Evolutionary conservation across 2,797 vertebrate species (phyloP), one percentile per base, ranked within the genome.

Genomic region (Sylvilagus floridanus): DNA sequence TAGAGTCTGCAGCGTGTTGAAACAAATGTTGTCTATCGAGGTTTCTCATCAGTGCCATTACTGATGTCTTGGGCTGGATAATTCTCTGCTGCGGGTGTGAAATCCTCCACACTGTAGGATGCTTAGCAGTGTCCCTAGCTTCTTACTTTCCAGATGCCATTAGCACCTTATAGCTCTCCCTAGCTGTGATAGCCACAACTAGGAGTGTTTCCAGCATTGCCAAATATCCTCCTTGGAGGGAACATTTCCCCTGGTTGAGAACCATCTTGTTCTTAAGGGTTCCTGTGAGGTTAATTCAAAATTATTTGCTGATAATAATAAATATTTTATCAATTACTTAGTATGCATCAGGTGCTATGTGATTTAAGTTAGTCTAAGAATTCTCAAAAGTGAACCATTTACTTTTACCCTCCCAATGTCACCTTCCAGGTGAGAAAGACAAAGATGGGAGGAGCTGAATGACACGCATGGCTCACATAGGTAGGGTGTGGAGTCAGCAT

Each of bases 281-380:
- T 81, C 37, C 26, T 66, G 22, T 83, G 72, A 78, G 57, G 32
- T 78, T 91, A 63, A 19, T 60, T 73, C 21, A 35, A 94, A 91
- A 69, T 54, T 85, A 5, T 92, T 85, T 92, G 50, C 50, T 77
- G 68, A 17, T 68, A 8, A 62, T 84, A 78, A 60, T 30, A 81
- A 63, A 72, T 65, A 63, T 90, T 71, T 88, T 32, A 66, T 42
- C 24, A n/a, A 62, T 47, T 78, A n/a, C 3, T 78, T 89, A 83
- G 13, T n/a, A 62, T 11, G 28, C 81, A 16, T 42, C 26, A 66
- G 47, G 21, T 2, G 42, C 73, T 82, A 16, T 71, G 32, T 85
- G 90, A 54, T 32, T 79, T 93, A 73, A 90, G 81, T 72, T 63
- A 66, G 54, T 83, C 54, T 21, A 54, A 47, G 78, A 82, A 35